A percentile compares a stretch with the other conserved stretches of the same genome.
These are phyloP conservation scores for Drymonia ruficornis DNA, from an alignment of 2,888 invertebrate species.

Conservation along the genomic window DNA sequence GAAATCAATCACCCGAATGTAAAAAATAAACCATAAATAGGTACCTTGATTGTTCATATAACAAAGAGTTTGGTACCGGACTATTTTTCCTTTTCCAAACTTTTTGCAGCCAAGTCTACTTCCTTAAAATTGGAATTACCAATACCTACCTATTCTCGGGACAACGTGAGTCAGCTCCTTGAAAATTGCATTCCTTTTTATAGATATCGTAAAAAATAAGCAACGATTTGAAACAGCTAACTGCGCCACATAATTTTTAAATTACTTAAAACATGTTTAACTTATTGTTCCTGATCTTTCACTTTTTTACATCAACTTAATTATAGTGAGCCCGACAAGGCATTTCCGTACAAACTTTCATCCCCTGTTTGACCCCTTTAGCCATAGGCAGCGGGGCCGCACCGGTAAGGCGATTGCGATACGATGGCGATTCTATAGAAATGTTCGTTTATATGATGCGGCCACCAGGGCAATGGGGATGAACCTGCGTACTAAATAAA, in stretches of 20 bases:
- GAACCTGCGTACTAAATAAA: no score
- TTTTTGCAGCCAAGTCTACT: slow-evolving; percentile 2
- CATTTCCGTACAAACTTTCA: no score
- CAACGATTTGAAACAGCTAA: background rate
- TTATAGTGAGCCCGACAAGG: no score
- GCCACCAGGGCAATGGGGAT: no score
- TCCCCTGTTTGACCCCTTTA: no score
- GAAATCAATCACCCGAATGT: background rate
- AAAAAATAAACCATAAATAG: background rate
- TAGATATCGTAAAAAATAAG: slow-evolving; percentile 1
- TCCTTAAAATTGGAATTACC: background rate
- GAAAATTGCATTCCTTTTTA: slow-evolving; percentile 3
- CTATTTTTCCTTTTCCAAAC: background rate
- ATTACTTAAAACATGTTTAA: background rate
- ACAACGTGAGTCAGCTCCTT: background rate
- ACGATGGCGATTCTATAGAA: no score
- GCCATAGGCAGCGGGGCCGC: no score
- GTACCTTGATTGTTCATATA: background rate
- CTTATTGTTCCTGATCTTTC: background rate
- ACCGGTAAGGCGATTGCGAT: no score
- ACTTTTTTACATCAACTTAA: no score
- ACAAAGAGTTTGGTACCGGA: background rate
- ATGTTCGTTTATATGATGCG: no score
- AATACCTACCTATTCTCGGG: background rate
- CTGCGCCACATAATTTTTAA: background rate